phyloP scores from a whole-genome alignment of 1,140 invertebrate genomes.

The Lethocerus indicus region DNA sequence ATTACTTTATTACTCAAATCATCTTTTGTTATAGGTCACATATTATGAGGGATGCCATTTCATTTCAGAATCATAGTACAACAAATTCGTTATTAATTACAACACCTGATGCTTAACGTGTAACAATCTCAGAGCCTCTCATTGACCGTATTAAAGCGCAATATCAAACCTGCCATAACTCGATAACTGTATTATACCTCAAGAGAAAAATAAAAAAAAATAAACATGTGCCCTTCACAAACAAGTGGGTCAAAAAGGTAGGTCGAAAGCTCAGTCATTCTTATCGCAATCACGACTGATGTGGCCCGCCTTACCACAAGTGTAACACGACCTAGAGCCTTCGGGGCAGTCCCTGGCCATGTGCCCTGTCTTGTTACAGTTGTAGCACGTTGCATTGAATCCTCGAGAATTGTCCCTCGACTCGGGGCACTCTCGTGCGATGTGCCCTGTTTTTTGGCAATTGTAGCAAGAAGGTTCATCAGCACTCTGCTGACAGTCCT shows the following conservation, averaged over 20 bases:
- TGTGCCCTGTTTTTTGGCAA: constrained; percentile 75
- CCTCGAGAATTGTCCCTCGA: constrained; percentile 31
- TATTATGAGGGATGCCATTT: no score
- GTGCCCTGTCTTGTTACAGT: constrained; percentile 76
- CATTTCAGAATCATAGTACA: no score
- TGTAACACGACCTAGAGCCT: constrained; percentile 65
- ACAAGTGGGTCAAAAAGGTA: constrained; percentile 1
- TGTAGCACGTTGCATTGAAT: constrained; percentile 54
- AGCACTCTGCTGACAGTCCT: constrained; percentile 67
- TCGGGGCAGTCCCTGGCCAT: constrained; percentile 78
- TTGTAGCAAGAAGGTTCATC: constrained; percentile 72
- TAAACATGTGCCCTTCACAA: constrained; percentile 5
- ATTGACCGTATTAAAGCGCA: constrained; percentile 6
- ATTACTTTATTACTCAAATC: no score
- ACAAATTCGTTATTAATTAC: constrained; percentile 6
- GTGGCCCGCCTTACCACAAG: constrained; percentile 75
- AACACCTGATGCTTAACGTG: no score
- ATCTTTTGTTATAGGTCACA: no score
- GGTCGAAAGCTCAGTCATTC: constrained; percentile 13
- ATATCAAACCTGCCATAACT: constrained; percentile 4
- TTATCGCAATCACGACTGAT: constrained; percentile 78
- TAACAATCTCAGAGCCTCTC: constrained; percentile 2
- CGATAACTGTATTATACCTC: constrained; percentile 6
- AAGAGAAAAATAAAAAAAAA: constrained; percentile 3
- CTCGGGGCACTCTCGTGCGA: constrained; percentile 78